Conservation (phyloP, 2,113 vertebrate genomes). For the Cromileptes altivelis region DNA sequence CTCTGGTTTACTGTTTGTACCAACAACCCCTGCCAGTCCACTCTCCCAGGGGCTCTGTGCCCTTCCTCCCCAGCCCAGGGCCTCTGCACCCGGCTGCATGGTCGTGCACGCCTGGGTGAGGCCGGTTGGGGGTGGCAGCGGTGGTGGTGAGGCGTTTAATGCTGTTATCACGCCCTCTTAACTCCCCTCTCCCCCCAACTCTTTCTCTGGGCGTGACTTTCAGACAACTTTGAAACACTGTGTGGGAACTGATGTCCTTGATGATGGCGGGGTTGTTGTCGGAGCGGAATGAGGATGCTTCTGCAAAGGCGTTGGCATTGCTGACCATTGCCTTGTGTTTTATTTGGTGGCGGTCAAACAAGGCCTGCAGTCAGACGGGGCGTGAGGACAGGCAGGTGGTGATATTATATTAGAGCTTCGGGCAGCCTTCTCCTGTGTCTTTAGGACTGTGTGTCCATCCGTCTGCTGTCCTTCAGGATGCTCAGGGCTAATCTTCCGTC, state of each 20-base stretch:
- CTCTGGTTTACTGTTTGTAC: slow-evolving; percentile 17
- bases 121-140: background rate
- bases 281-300: slow-evolving; percentile 22
- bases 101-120: background rate
- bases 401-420: slow-evolving; percentile 23
- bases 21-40: background rate
- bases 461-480: slow-evolving; percentile 11
- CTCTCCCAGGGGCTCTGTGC: background rate
- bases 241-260: slow-evolving; percentile 27
- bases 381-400: slow-evolving; percentile 59
- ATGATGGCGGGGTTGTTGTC: background rate
- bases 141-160: slow-evolving; percentile 52
- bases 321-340: slow-evolving; percentile 7
- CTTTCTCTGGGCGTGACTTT: slow-evolving; percentile 61
- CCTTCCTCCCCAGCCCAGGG: background rate
- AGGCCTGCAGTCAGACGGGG: slow-evolving; percentile 41
- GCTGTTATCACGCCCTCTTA: slow-evolving; percentile 49
- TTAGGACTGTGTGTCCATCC: background rate
- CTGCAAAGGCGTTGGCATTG: background rate
- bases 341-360: slow-evolving; percentile 32
- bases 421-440: slow-evolving; percentile 22
- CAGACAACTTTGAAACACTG: slow-evolving; percentile 65
- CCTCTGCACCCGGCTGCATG: background rate
- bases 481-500: background rate
- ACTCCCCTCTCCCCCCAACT: slow-evolving; percentile 23